These are phyloP conservation scores for Syngnathus typhle DNA, from an alignment of 2,113 vertebrate species.

Conservation along the genomic window DNA sequence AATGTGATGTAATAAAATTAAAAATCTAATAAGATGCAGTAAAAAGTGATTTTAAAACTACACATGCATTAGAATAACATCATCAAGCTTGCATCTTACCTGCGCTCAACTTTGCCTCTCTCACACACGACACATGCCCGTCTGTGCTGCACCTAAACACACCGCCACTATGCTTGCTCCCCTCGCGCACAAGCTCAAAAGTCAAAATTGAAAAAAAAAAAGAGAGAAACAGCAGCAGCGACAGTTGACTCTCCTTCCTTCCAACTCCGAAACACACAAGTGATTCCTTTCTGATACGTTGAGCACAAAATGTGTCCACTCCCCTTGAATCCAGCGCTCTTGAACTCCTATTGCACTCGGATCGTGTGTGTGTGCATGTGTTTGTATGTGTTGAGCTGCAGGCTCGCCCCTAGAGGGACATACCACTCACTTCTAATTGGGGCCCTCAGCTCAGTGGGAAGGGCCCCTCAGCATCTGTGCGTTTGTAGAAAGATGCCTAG, in stretches of 20 bases:
- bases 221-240: neutral
- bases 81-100: constrained; percentile 35
- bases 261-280: neutral
- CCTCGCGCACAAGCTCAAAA: neutral
- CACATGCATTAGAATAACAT: neutral
- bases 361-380: neutral
- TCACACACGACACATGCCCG: constrained; percentile 22
- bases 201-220: constrained; percentile 15
- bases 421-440: constrained; percentile 41
- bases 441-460: constrained; percentile 30
- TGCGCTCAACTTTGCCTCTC: constrained; percentile 21
- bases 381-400: constrained; percentile 28
- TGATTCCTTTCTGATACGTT: constrained; percentile 6
- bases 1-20: neutral
- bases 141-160: neutral
- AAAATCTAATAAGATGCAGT: neutral
- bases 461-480: constrained; percentile 42
- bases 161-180: neutral
- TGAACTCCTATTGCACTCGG: constrained; percentile 43
- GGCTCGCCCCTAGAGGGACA: constrained; percentile 25
- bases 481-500: neutral
- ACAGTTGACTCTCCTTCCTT: constrained; percentile 17
- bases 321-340: constrained; percentile 23
- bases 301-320: constrained; percentile 39
- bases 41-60: neutral